Evolutionary conservation across 2,888 invertebrate genomes (phyloP), one percentile per base, ranked within the genome.

Genomic region (Lingula anatina): DNA sequence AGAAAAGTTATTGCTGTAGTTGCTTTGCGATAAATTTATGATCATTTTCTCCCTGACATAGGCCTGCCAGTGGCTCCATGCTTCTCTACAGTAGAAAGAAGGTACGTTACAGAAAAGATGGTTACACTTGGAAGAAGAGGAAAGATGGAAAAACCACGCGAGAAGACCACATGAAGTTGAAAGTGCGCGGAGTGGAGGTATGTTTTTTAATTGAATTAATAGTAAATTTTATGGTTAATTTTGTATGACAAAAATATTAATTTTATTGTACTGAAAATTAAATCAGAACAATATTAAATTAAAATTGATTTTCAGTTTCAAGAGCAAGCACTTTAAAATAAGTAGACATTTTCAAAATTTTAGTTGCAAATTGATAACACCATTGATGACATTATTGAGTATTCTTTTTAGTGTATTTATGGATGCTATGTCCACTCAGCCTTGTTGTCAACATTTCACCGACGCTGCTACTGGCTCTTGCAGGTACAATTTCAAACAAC

Each of bases 341-440:
- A n/a, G n/a, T n/a, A n/a, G n/a, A n/a, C n/a, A n/a, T n/a, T n/a
- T n/a, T n/a, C n/a, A n/a, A n/a, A n/a, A n/a, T n/a, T n/a, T n/a
- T n/a, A n/a, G n/a, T n/a, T n/a, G n/a, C n/a, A n/a, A n/a, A n/a
- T n/a, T n/a, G n/a, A n/a, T n/a, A n/a, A n/a, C n/a, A n/a, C n/a
- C n/a, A n/a, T n/a, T n/a, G n/a, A n/a, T n/a, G n/a, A n/a, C n/a
- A n/a, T n/a, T n/a, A n/a, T n/a, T n/a, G n/a, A n/a, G n/a, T n/a
- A n/a, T n/a, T n/a, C n/a, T 37, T 68, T 65, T 50, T 62, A 71
- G 70, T 73, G 72, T 51, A 96, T 97, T 76, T 95, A 95, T 80
- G 97, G 96, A 50, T 96, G 96, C 77, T 99, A 99, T 81, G 96
- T 96, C 58, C 97, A 97, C 82, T 97, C 97, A 50, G 96, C 97